Conservation (phyloP, 2,888 invertebrate species). For the Meteorus cinctellus region DNA sequence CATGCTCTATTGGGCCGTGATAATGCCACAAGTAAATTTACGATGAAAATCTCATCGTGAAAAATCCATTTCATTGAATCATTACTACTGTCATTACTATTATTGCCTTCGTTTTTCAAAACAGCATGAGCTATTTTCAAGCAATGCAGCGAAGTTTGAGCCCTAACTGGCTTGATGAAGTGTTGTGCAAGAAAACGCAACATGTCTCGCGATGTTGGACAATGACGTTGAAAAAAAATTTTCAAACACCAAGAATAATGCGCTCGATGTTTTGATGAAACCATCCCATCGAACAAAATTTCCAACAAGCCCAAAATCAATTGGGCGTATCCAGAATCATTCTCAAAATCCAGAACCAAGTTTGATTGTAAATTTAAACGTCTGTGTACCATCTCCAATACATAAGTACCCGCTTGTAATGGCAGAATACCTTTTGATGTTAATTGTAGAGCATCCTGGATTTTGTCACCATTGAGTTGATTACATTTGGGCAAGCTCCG, state of each 20-base stretch:
- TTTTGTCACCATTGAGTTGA: constrained; percentile 65
- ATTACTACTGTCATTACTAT: constrained; percentile 48
- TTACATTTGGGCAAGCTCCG: constrained; percentile 59
- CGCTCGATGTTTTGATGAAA: constrained; percentile 48
- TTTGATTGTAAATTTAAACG: constrained; percentile 64
- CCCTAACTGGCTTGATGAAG: constrained; percentile 62
- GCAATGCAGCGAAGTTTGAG: constrained; percentile 63
- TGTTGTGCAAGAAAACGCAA: constrained; percentile 65
- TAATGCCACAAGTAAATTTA: constrained; percentile 77
- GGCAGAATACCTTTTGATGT: constrained; percentile 64
- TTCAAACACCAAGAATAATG: constrained; percentile 68
- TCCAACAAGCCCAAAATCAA: constrained; percentile 64
- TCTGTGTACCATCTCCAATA: constrained; percentile 69
- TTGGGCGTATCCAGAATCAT: constrained; percentile 59
- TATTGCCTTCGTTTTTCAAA: constrained; percentile 61
- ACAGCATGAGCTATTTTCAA: constrained; percentile 69
- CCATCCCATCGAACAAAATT: constrained; percentile 66
- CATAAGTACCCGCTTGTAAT: constrained; percentile 67
- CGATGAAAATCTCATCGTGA: constrained; percentile 68
- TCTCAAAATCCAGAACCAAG: constrained; percentile 62
- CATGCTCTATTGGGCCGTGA: constrained; percentile 76
- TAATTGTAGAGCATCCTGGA: constrained; percentile 61
- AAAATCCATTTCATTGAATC: constrained; percentile 64
- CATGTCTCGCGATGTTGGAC: constrained; percentile 59
- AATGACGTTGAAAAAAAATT: constrained; percentile 69